Conservation (phyloP, 2,888 invertebrate genomes). For the Ypsolopha scabrella region DNA sequence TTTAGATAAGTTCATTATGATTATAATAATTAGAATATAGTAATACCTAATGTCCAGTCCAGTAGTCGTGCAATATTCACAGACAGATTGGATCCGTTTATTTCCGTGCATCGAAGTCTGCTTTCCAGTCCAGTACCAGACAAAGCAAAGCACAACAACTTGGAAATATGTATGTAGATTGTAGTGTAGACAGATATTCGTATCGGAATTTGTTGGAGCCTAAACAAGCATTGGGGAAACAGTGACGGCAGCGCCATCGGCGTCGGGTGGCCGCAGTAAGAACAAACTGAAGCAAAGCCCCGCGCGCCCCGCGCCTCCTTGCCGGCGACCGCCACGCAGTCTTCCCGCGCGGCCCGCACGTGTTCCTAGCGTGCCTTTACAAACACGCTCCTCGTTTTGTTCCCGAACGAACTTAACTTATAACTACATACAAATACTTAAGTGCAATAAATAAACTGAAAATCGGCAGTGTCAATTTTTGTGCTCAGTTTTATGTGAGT, state of each 20-base stretch:
- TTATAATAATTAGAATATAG: too few species aligned
- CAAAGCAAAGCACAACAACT: background rate
- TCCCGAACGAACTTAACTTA: constrained; percentile 38
- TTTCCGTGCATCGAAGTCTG: background rate
- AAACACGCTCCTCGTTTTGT: constrained; percentile 24
- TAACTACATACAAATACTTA: background rate
- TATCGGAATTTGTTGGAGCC: constrained; percentile 3
- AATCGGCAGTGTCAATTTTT: constrained; percentile 21
- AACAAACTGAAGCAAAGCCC: background rate
- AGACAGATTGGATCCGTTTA: background rate
- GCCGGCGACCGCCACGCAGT: constrained; percentile 64
- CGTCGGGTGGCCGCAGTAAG: constrained; percentile 22
- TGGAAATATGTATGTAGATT: background rate
- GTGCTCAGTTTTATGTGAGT: constrained; percentile 24
- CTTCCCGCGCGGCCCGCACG: constrained; percentile 67
- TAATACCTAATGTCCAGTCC: background rate
- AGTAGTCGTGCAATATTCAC: background rate
- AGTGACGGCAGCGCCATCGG: background rate
- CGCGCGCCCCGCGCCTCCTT: constrained; percentile 27
- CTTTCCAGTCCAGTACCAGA: background rate
- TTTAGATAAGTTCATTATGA: too few species aligned
- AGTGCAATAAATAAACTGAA: background rate
- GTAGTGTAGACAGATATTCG: background rate
- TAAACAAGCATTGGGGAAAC: constrained; percentile 2
- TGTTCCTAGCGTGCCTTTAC: constrained; percentile 48